Evolutionary conservation across 2,797 vertebrate species (phyloP).

Genomic region (Channallabes apus): DNA sequence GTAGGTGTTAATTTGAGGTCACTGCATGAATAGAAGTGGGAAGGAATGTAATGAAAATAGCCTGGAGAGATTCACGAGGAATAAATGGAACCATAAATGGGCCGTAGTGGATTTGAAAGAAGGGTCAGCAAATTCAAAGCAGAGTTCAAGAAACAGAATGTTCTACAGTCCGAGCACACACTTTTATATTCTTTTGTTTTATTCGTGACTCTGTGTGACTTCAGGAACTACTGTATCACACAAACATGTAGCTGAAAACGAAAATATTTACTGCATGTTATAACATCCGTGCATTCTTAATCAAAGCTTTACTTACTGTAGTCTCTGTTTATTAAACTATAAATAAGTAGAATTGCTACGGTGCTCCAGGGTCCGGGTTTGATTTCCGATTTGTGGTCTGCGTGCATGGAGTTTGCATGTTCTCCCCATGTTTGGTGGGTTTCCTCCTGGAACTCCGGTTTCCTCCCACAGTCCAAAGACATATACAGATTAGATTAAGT

Average conservation of each 20-base stretch:
- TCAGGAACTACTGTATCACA: not conserved
- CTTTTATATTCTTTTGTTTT: not conserved
- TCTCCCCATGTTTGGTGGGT: too few species aligned
- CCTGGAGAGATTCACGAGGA: slow-evolving; percentile 1
- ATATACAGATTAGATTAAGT: too few species aligned
- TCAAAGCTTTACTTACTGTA: not conserved
- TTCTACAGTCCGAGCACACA: not conserved
- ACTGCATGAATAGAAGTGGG: slow-evolving; percentile 29
- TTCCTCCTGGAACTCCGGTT: too few species aligned
- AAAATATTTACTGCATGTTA: not conserved
- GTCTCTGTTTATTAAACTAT: not conserved
- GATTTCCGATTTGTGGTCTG: too few species aligned
- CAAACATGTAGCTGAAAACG: not conserved
- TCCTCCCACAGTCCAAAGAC: too few species aligned
- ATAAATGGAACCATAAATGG: not conserved
- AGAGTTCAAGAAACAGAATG: not conserved
- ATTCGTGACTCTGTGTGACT: not conserved
- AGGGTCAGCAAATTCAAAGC: slow-evolving; percentile 25
- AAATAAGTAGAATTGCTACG: not conserved
- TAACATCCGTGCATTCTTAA: not conserved
- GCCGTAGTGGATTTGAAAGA: slow-evolving; percentile 1
- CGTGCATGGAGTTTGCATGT: too few species aligned
- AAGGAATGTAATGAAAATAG: slow-evolving; percentile 14
- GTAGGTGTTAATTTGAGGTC: slow-evolving; percentile 40
- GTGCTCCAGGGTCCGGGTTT: too few species aligned